Evolutionary conservation across 2,797 vertebrate species (phyloP), one percentile per base, ranked within the genome.

Genomic region (Apogon hyalosoma): DNA sequence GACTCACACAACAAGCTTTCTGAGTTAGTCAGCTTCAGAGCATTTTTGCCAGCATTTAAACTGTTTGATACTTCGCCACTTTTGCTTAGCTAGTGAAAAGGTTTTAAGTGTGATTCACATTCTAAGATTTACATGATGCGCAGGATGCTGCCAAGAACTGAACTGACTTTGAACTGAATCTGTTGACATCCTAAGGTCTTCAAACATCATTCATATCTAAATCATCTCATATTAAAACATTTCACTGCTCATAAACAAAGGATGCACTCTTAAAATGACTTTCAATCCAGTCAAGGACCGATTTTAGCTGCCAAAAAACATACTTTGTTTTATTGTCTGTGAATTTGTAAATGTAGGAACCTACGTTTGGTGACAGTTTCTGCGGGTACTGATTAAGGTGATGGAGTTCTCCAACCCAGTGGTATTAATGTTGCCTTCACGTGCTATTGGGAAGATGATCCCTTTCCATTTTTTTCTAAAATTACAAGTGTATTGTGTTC

Each of bases 1-100:
- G 56, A 53, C 53, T 63, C 40, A 40, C 46, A 64, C 42, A 45
- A 57, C 49, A 63, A 3, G 31, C 40, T 55, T 24, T 63, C 50
- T 39, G 5, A 12, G 41, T 28, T 39, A 36, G 19, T 19, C 6
- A 24, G 5, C 65, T 40, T 5, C 4, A 47, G 12, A 10, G 18
- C 36, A 52, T 54, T 47, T 47, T 21, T 15, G 14, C 14, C 52
- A 54, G 19, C 61, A 50, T 9, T 54, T 47, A 39, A 58, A 31
- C 19, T 60, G 7, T 7, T 60, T 43, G 15, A 15, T 13, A 14
- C 41, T 53, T 65, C 11, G 2, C 3, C 0, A 40, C 15, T 48
- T 16, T 13, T 33, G 11, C 1, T 6, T 4, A 13, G 7, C 38
- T 31, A 45, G 2, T 15, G 2, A 53, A 11, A 19, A 39, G 13